These are phyloP conservation scores for Tauraco hartlaubi DNA, from an alignment of 2,797 vertebrate species.

Conservation along the genomic window DNA sequence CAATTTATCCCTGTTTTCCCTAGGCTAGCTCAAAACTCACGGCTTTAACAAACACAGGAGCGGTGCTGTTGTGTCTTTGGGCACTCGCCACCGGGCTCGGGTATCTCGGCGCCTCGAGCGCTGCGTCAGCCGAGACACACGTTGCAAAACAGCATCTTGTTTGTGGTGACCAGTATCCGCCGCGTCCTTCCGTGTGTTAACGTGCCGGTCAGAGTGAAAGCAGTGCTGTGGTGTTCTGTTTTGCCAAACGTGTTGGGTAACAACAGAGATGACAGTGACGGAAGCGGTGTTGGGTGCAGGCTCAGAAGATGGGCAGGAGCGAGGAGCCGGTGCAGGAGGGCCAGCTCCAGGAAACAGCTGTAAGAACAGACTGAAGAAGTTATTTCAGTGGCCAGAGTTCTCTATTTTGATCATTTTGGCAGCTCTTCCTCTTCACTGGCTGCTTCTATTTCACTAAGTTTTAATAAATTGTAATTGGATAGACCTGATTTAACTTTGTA, in stretches of 20 bases:
- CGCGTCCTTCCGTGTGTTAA: fast-evolving
- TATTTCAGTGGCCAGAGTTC: neutral
- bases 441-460: neutral
- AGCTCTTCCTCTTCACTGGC: neutral
- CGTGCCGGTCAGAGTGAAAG: neutral
- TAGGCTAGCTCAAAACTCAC: neutral
- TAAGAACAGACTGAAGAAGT: neutral
- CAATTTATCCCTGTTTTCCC: neutral
- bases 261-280: fast-evolving
- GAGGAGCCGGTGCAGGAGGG: neutral
- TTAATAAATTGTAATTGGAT: neutral
- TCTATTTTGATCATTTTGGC: neutral
- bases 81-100: neutral
- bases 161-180: neutral
- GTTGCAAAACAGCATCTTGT: neutral
- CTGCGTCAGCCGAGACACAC: neutral
- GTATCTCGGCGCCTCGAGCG: neutral
- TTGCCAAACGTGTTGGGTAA: neutral
- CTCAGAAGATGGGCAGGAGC: neutral
- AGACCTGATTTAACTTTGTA: neutral
- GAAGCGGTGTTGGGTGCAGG: neutral
- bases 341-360: neutral
- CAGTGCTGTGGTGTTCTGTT: fast-evolving
- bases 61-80: neutral
- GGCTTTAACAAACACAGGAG: neutral